Conservation (phyloP, 2,888 invertebrate genomes). For the Aromia moschata region DNA sequence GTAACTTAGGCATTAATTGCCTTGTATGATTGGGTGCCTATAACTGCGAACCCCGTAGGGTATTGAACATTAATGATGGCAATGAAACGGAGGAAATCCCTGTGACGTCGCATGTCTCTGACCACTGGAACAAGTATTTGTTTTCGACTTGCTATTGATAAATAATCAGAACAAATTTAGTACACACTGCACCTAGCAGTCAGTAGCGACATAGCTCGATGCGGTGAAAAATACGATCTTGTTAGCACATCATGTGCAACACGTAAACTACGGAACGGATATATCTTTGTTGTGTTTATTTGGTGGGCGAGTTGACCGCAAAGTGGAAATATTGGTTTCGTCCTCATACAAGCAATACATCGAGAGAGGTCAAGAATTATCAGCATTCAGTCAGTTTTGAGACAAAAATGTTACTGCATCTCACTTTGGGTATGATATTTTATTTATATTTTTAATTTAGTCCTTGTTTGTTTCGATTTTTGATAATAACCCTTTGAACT, state of each 20-base stretch:
- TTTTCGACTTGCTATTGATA: constrained; percentile 8
- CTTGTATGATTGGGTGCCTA: constrained; percentile 18
- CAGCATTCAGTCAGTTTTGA: constrained; percentile 15
- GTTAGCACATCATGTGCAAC: background rate
- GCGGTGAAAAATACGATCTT: background rate
- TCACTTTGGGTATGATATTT: constrained; percentile 36
- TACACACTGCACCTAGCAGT: constrained; percentile 3
- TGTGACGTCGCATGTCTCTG: constrained; percentile 28
- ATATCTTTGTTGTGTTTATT: constrained; percentile 4
- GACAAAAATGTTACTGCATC: constrained; percentile 41
- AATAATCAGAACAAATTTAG: constrained; percentile 13
- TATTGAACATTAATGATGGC: constrained; percentile 4
- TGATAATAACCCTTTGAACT: no score
- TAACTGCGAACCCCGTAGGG: background rate
- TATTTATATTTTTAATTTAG: no score
- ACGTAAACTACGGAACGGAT: constrained; percentile 2
- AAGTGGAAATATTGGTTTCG: constrained; percentile 26
- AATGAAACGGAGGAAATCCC: constrained; percentile 32
- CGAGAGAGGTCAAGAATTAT: constrained; percentile 30
- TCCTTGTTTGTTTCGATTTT: constrained; percentile 20
- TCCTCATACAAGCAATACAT: constrained; percentile 25
- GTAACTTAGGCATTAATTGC: no score
- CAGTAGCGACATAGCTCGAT: background rate
- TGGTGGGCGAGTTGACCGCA: constrained; percentile 16
- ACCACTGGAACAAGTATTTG: constrained; percentile 17